phyloP scores from a whole-genome alignment of 2,113 vertebrate genomes.

The Alces alces region DNA sequence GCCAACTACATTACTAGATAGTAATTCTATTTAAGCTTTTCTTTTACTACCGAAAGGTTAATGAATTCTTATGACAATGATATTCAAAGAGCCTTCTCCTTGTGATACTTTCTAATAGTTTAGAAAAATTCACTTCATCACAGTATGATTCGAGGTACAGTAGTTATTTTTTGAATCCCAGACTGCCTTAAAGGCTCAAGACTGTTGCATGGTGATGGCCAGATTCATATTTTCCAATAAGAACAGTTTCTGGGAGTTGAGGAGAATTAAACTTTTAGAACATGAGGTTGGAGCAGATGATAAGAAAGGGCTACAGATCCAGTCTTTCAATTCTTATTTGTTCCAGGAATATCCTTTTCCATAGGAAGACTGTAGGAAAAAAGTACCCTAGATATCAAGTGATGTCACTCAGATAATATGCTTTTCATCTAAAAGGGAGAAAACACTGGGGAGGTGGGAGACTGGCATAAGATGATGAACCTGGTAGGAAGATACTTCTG shows the following conservation, averaged over 20 bases:
- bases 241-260: background rate
- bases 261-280: slow-evolving; percentile 1
- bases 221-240: background rate
- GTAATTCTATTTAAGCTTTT: slow-evolving; percentile 31
- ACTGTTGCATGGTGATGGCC: background rate
- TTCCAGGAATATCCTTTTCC: background rate
- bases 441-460: background rate
- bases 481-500: background rate
- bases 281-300: background rate
- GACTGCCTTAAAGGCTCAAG: slow-evolving; percentile 45
- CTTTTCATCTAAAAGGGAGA: background rate
- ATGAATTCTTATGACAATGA: background rate
- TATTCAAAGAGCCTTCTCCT: background rate
- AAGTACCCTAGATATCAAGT: background rate
- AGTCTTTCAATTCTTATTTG: background rate
- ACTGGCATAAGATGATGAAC: background rate
- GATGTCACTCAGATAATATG: background rate
- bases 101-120: background rate
- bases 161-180: slow-evolving; percentile 34
- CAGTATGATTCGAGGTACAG: background rate
- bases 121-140: slow-evolving; percentile 26
- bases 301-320: background rate
- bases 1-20: background rate
- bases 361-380: background rate
- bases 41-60: background rate